Evolutionary conservation across 2,888 invertebrate genomes (phyloP), one percentile per base, ranked within the genome.

Genomic region (Phlogophora meticulosa): DNA sequence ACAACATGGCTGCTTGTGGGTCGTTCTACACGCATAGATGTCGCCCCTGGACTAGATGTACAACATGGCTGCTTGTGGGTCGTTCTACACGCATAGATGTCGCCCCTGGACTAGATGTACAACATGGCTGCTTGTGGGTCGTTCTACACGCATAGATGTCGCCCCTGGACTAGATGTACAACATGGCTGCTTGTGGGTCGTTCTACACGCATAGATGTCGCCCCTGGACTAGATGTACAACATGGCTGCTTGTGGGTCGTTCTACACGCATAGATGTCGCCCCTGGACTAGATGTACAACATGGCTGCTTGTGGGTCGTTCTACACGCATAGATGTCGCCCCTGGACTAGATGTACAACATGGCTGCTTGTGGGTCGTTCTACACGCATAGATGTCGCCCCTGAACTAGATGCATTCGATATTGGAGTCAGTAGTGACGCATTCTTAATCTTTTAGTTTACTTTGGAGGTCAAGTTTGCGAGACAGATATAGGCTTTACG

Each of bases 101-200:
- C 61, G 10, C 7, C 72, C 52, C 55, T 73, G 73, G 64, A 63
- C 73, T 55, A 43, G 32, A 55, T 63, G 10, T 32, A 11, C 13
- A 15, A 22, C 9, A n/a, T 15, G 28, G n/a, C 48, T 20, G 24
- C 2, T 28, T 55, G 2, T 13, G 36, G 36, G 10, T 2, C 7
- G 34, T 5, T 4, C 15, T 11, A 17, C 7, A 3, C n/a, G 11
- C n/a, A n/a, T n/a, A n/a, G 34, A 34, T 10, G 17, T 11, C 61
- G 10, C 7, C 72, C 52, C 55, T 73, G 73, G 64, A 63, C 73
- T 55, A 43, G 32, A 55, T 63, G 10, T 32, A 11, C 13, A 15
- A 22, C 9, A n/a, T 15, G 28, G n/a, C 48, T 20, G 24, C 2
- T 28, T 55, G 2, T 13, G 36, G 36, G 10, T 2, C 7, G 34